These are phyloP conservation scores for Rhogogaster chlorosoma DNA, from an alignment of 2,888 invertebrate genomes.

Conservation along the genomic window DNA sequence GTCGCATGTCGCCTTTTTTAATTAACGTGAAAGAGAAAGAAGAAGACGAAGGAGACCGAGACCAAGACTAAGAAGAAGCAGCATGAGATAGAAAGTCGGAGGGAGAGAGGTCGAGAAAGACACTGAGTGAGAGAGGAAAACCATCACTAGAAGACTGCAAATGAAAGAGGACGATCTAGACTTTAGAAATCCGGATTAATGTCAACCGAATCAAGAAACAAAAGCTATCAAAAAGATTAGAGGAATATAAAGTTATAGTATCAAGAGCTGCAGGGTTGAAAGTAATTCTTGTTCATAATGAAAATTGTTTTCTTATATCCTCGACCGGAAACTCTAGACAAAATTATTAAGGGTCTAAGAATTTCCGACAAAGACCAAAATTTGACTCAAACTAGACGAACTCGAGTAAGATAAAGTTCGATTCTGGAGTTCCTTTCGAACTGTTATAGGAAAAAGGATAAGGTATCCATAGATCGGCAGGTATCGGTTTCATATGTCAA, in stretches of 20 bases:
- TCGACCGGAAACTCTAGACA: neutral
- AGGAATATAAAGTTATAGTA: neutral
- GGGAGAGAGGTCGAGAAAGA: neutral
- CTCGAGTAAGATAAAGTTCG: neutral
- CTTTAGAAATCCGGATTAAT: conserved; percentile 3
- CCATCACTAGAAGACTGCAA: conserved; percentile 14
- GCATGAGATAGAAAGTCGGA: neutral
- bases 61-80: neutral
- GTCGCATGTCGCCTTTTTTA: conserved; percentile 68
- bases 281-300: neutral
- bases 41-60: conserved; percentile 9
- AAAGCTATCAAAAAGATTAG: conserved; percentile 3
- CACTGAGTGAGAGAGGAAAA: neutral
- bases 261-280: neutral
- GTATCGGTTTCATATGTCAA: conserved; percentile 32
- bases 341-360: neutral
- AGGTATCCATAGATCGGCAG: neutral
- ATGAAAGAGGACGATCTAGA: conserved; percentile 45
- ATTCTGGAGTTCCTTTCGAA: neutral
- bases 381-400: neutral
- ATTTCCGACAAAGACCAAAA: neutral
- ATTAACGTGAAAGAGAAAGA: conserved; percentile 64
- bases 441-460: neutral
- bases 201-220: neutral
- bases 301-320: neutral